A percentile compares a stretch with the other conserved stretches of the same genome.
Conservation (phyloP, 2,113 vertebrate species). For the Donacobius atricapilla region DNA sequence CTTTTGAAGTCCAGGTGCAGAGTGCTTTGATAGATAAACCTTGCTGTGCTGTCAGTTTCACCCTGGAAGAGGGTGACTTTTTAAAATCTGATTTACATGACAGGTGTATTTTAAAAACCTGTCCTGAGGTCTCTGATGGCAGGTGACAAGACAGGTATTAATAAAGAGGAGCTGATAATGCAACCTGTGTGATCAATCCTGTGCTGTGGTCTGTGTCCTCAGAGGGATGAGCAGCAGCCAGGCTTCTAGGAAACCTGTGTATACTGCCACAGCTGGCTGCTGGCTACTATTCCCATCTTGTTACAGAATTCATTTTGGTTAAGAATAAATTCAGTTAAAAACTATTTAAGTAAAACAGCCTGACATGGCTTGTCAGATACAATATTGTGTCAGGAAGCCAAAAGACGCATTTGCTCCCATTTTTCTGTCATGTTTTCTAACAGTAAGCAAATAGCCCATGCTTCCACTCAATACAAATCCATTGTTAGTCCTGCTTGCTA, state of each 20-base stretch:
- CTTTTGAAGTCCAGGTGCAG: neutral
- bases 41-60: neutral
- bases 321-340: conserved; percentile 7
- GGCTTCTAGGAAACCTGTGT: neutral
- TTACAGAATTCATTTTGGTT: neutral
- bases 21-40: neutral
- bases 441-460: neutral
- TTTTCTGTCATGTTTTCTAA: neutral
- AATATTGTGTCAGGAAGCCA: neutral
- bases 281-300: neutral
- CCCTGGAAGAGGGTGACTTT: neutral
- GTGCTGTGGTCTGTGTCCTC: neutral
- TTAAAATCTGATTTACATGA: neutral
- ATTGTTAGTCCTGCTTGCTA: neutral
- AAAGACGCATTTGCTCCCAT: neutral
- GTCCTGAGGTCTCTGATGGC: neutral
- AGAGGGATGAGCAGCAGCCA: neutral
- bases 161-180: neutral
- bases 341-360: neutral
- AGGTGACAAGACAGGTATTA: neutral
- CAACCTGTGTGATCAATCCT: neutral
- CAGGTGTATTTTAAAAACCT: neutral
- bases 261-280: neutral
- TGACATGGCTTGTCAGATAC: neutral
- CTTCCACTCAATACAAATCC: neutral